Conservation (phyloP, 2,797 vertebrate genomes). For the Pristis pectinata region DNA sequence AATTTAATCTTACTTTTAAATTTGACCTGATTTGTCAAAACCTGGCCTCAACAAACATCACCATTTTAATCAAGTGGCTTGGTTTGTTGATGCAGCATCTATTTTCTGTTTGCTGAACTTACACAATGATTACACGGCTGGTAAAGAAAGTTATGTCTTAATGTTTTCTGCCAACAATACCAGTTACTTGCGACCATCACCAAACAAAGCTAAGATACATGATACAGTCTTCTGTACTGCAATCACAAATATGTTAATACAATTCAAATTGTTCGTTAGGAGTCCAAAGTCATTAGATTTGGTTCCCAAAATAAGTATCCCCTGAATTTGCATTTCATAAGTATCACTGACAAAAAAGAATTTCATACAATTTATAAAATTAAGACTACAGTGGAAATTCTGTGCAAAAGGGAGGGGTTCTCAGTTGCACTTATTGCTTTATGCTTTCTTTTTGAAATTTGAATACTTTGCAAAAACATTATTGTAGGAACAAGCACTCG, state of each 20-base stretch:
- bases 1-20: conserved; percentile 47
- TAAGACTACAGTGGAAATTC: conserved; percentile 62
- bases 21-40: conserved; percentile 61
- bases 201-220: conserved; percentile 60
- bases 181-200: conserved; percentile 75
- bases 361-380: conserved; percentile 81
- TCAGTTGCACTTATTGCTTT: conserved; percentile 78
- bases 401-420: conserved; percentile 57
- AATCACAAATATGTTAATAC: conserved; percentile 54
- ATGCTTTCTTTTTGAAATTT: conserved; percentile 45
- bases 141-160: conserved; percentile 59
- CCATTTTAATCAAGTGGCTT: conserved; percentile 49
- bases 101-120: conserved; percentile 98
- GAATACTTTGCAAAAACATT: conserved; percentile 50
- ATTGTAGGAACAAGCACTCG: conserved; percentile 67
- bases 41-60: conserved; percentile 68
- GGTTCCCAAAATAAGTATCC: conserved; percentile 68
- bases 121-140: conserved; percentile 66
- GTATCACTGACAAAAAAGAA: conserved; percentile 89
- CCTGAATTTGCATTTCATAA: conserved; percentile 74
- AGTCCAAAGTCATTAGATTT: conserved; percentile 67
- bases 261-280: conserved; percentile 62
- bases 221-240: conserved; percentile 52
- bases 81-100: conserved; percentile 68
- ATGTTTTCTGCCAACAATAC: conserved; percentile 69